Conservation (phyloP, 2,797 vertebrate genomes). For the Cetoscarus ocellatus region DNA sequence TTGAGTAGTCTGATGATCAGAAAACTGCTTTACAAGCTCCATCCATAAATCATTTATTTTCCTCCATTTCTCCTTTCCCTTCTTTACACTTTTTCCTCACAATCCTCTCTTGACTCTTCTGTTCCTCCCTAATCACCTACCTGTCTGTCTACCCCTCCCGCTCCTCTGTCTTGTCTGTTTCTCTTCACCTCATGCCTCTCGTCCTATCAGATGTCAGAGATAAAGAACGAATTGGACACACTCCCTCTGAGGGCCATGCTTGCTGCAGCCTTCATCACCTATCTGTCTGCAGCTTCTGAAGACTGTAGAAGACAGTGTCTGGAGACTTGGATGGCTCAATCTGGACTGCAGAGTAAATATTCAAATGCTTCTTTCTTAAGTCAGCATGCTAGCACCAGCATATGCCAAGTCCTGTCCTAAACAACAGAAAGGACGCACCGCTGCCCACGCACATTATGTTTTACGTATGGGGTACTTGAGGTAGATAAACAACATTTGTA, state of each 20-base stretch:
- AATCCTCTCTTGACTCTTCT: background rate
- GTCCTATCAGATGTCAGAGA: slow-evolving; percentile 90
- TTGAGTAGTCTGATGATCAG: no score
- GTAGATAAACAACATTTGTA: background rate
- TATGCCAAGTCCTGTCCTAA: slow-evolving; percentile 22
- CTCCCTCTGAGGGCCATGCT: slow-evolving; percentile 92
- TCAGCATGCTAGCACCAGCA: slow-evolving; percentile 12
- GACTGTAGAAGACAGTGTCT: slow-evolving; percentile 89
- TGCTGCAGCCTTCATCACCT: slow-evolving; percentile 96
- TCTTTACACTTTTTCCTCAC: slow-evolving; percentile 11
- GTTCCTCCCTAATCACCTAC: slow-evolving; percentile 9
- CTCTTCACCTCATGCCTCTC: slow-evolving; percentile 12
- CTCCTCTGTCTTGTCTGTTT: slow-evolving; percentile 11
- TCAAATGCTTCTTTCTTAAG: slow-evolving; percentile 3
- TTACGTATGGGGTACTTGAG: background rate
- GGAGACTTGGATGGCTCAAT: slow-evolving; percentile 91
- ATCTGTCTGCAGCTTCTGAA: slow-evolving; percentile 94
- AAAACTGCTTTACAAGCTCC: no score
- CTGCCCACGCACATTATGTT: slow-evolving; percentile 17
- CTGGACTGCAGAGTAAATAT: slow-evolving; percentile 90
- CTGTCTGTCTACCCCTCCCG: background rate
- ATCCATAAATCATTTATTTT: no score
- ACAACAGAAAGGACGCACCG: slow-evolving; percentile 6
- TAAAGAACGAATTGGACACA: slow-evolving; percentile 91
- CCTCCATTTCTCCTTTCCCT: slow-evolving; percentile 12